Evolutionary conservation across 2,888 invertebrate species (phyloP).

Genomic region (Dolichopus griseipennis): DNA sequence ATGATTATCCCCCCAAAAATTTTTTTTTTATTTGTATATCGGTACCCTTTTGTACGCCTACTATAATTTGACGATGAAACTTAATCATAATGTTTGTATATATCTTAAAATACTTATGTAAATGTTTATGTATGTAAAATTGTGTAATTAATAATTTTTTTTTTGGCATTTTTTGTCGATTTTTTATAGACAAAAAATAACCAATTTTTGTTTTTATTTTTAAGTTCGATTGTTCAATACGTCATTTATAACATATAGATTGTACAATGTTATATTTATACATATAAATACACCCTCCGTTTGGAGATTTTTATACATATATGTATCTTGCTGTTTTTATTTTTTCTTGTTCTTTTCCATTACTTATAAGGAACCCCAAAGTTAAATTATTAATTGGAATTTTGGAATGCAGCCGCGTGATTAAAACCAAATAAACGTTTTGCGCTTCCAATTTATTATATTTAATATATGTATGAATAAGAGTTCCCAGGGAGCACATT

Average conservation of each 20-base stretch:
- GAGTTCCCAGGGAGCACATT: neutral
- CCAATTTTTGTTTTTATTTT: too few relatives aligned
- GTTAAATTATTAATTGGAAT: neutral
- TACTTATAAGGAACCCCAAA: neutral
- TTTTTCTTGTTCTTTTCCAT: neutral
- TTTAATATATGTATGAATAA: neutral
- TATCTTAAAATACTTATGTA: too few relatives aligned
- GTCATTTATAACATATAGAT: too few relatives aligned
- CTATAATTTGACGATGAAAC: neutral
- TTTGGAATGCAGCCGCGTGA: conserved; percentile 4
- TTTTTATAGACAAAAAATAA: too few relatives aligned
- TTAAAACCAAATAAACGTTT: conserved; percentile 3
- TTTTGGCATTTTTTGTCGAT: too few relatives aligned
- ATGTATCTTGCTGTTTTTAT: neutral
- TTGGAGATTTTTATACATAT: too few relatives aligned
- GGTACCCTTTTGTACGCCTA: conserved; percentile 2
- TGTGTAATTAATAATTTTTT: too few relatives aligned
- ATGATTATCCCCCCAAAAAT: too few relatives aligned
- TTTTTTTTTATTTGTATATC: neutral
- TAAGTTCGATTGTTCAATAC: too few relatives aligned
- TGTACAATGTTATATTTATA: too few relatives aligned
- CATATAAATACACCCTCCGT: too few relatives aligned
- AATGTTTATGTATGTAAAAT: too few relatives aligned
- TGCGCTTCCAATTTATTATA: neutral
- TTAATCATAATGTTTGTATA: neutral